Evolutionary conservation across 2,113 vertebrate genomes (phyloP).

Genomic region (Rhea pennata): DNA sequence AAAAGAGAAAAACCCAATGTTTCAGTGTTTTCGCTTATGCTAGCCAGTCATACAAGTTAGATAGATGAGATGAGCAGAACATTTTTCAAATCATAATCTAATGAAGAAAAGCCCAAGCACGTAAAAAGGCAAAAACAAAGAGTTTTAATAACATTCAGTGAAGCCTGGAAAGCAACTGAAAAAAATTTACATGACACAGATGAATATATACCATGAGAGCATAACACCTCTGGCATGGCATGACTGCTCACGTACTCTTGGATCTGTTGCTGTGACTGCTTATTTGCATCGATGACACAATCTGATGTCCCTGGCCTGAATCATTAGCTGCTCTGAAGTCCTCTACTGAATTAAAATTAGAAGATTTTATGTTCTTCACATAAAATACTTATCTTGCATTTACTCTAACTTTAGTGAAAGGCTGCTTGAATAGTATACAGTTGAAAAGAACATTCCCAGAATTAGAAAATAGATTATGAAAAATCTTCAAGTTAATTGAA

Average conservation of each 20-base stretch:
- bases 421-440: not conserved
- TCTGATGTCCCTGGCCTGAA: no score
- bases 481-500: not conserved
- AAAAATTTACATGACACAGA: not conserved
- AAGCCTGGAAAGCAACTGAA: not conserved
- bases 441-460: not conserved
- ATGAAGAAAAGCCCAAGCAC: not conserved
- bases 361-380: not conserved
- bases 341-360: not conserved
- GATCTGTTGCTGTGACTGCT: not conserved
- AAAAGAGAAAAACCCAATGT: not conserved
- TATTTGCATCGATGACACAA: not conserved
- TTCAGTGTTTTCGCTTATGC: not conserved
- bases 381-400: not conserved
- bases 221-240: not conserved
- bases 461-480: not conserved
- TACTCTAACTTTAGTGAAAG: not conserved
- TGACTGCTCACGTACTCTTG: no score
- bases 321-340: not conserved
- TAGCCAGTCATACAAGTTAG: not conserved
- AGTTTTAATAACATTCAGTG: not conserved
- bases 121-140: not conserved
- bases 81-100: not conserved
- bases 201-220: not conserved
- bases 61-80: not conserved